Evolutionary conservation across 1,140 invertebrate genomes (phyloP).

Genomic region (Brachionus rubens): DNA sequence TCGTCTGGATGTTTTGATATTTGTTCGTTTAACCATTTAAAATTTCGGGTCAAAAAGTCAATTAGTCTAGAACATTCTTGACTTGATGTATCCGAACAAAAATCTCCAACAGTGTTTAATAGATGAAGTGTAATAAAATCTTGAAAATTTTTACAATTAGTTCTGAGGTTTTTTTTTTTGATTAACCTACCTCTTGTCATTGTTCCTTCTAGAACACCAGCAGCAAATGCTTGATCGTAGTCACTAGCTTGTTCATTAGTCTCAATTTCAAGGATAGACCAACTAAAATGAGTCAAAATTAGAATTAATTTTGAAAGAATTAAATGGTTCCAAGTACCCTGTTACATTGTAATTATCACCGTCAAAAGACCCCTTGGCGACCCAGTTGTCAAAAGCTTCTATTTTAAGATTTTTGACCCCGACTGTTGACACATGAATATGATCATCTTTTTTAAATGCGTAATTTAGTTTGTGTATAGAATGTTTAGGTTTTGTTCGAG

Average conservation of each 20-base stretch:
- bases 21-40: conserved; percentile 64
- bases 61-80: conserved; percentile 69
- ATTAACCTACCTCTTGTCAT: conserved; percentile 50
- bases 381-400: conserved; percentile 24
- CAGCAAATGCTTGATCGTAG: conserved; percentile 76
- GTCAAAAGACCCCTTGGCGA: conserved; percentile 5
- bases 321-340: background rate
- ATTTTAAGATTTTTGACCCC: conserved; percentile 43
- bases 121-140: conserved; percentile 72
- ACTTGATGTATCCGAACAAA: conserved; percentile 65
- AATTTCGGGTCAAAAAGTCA: conserved; percentile 64
- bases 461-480: background rate
- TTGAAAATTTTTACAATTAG: no score
- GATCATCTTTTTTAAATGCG: conserved; percentile 14
- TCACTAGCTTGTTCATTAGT: conserved; percentile 52
- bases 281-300: conserved; percentile 50
- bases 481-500: background rate
- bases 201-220: conserved; percentile 78
- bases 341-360: conserved; percentile 41
- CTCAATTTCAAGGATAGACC: conserved; percentile 55
- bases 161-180: no score
- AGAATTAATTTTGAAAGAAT: background rate
- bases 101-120: conserved; percentile 70
- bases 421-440: background rate
- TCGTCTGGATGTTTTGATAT: conserved; percentile 63